These are phyloP conservation scores for Eupelmus urozonus DNA, from an alignment of 2,888 invertebrate genomes.

Conservation along the genomic window DNA sequence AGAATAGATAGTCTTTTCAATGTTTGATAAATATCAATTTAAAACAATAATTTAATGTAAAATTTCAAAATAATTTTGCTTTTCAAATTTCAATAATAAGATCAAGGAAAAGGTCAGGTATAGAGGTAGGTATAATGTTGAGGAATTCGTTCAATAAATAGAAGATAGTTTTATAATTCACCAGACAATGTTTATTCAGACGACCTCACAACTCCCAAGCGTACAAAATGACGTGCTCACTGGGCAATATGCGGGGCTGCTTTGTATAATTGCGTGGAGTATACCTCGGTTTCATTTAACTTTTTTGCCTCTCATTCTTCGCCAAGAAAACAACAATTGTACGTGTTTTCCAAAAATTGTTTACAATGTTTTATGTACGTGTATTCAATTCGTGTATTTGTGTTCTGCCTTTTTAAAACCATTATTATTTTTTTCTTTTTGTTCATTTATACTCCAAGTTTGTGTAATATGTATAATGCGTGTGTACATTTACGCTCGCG, in stretches of 20 bases:
- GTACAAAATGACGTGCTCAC: conserved; percentile 85
- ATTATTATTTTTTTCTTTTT: neutral
- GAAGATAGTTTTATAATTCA: conserved; percentile 79
- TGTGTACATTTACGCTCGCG: conserved; percentile 50
- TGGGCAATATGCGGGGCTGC: conserved; percentile 77
- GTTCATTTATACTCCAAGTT: conserved; percentile 54
- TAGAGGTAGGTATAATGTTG: conserved; percentile 39
- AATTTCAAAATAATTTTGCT: neutral
- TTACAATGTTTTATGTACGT: conserved; percentile 55
- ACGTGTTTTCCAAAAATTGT: conserved; percentile 66
- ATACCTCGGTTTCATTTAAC: conserved; percentile 62
- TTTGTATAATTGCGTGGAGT: conserved; percentile 67
- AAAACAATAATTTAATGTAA: neutral
- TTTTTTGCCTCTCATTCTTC: conserved; percentile 64
- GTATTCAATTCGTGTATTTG: conserved; percentile 13
- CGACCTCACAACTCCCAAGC: conserved; percentile 88
- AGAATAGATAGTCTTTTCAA: neutral
- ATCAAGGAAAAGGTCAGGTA: conserved; percentile 27
- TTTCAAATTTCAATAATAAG: neutral
- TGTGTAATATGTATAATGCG: conserved; percentile 49
- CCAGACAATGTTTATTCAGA: conserved; percentile 84
- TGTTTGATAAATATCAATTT: neutral
- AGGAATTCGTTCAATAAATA: conserved; percentile 60
- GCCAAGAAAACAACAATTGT: conserved; percentile 74
- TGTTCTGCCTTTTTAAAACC: neutral